phyloP scores from a whole-genome alignment of 1,140 invertebrate genomes.

The Nebria ingens region DNA sequence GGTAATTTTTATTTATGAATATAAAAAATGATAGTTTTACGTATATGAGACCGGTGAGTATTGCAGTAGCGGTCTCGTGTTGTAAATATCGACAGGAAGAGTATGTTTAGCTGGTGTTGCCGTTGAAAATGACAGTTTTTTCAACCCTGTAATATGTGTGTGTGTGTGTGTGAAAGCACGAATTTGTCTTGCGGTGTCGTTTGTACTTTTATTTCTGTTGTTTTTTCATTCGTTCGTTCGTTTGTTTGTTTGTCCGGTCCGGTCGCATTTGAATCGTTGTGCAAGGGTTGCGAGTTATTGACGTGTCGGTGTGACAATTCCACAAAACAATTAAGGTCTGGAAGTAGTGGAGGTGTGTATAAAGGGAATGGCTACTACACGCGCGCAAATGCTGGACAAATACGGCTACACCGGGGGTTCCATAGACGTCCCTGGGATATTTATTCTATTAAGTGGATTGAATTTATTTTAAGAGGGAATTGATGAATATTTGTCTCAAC shows the following conservation, averaged over 20 bases:
- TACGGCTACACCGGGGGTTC: neutral
- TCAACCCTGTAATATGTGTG: too few relatives aligned
- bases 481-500: too few relatives aligned
- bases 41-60: too few relatives aligned
- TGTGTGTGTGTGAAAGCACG: neutral
- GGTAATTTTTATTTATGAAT: too few relatives aligned
- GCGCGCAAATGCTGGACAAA: neutral
- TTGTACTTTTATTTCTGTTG: too few relatives aligned
- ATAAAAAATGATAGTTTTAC: too few relatives aligned
- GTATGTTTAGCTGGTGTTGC: neutral
- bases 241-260: too few relatives aligned
- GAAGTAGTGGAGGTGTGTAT: neutral
- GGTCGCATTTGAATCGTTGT: too few relatives aligned
- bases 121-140: neutral
- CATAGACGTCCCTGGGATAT: too few relatives aligned
- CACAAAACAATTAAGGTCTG: neutral
- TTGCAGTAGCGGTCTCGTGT: neutral
- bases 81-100: neutral
- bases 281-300: neutral
- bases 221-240: too few relatives aligned
- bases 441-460: too few relatives aligned
- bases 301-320: neutral
- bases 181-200: neutral
- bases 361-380: neutral
- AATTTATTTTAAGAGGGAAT: too few relatives aligned